Conservation (phyloP, 2,797 vertebrate species). For the Rhynchotus rufescens region DNA sequence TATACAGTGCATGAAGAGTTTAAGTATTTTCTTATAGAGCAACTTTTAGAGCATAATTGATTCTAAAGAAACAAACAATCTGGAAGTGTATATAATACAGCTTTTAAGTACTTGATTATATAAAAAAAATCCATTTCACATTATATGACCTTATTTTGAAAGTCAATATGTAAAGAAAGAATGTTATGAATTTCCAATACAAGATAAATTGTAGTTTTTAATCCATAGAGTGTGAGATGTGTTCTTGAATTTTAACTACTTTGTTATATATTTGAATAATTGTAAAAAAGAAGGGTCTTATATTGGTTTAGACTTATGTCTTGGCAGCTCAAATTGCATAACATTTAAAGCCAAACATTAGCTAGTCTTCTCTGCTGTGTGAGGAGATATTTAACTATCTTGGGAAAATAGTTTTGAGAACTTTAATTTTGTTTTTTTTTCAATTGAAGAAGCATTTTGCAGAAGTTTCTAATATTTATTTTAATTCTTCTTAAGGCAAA, state of each 20-base stretch:
- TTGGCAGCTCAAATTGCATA: background rate
- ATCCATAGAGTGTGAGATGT: conserved; percentile 54
- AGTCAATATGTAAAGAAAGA: conserved; percentile 67
- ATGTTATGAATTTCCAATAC: conserved; percentile 72
- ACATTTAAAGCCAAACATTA: conserved; percentile 14
- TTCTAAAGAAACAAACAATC: conserved; percentile 70
- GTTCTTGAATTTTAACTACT: conserved; percentile 63
- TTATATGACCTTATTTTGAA: conserved; percentile 77
- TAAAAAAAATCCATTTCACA: conserved; percentile 75
- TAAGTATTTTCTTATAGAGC: conserved; percentile 47
- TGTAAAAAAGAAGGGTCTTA: conserved; percentile 55
- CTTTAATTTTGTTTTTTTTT: background rate
- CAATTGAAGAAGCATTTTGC: background rate
- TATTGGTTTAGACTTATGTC: conserved; percentile 61
- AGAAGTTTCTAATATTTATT: background rate
- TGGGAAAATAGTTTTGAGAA: background rate
- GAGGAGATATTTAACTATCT: background rate
- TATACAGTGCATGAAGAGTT: conserved; percentile 36
- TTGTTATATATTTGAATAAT: conserved; percentile 28
- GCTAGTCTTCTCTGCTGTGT: background rate
- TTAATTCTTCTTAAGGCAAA: background rate
- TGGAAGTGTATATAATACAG: conserved; percentile 45
- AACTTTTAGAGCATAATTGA: conserved; percentile 68
- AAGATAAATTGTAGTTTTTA: conserved; percentile 66
- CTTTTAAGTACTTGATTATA: conserved; percentile 71